Base-by-base conservation (phyloP, 2,888 invertebrate genomes). In the Flexamia atlantica region DNA sequence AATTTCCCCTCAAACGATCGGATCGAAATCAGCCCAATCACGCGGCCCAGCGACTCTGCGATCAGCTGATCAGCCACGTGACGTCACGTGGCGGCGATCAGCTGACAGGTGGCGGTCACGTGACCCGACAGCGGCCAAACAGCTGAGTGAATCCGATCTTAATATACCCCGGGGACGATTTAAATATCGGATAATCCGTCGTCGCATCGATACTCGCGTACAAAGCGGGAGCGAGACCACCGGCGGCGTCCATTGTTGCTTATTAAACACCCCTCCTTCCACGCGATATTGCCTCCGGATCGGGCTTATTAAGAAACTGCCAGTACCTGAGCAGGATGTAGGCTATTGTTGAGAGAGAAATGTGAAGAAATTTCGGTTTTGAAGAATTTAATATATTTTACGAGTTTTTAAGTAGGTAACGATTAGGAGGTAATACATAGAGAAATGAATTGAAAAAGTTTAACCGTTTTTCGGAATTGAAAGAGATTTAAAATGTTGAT, bases 141-240 rank as follows among this genome's bases (percentile, higher is more conserved):
- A 46, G 76, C 76, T 76, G 50, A 76, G 76, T 76, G 76, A 76
- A 76, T 76, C 76, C 50, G 76, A 76, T 76, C 76, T 76, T 76
- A 76, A 76, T 76, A 76, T 32, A 57, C 79, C 79, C 79, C 20
- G 32, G 79, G 57, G 79, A 0, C 36, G 72, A 79, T 79, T 79
- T 79, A 57, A 76, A 79, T 53, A 79, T 57, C 57, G 79, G 79
- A 53, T 79, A 79, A 79, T 79, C 79, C 79, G 3, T 7, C n/a
- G 79, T 28, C 74, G 82, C 82, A 83, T 83, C 82, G 74, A 57
- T 83, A 83, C 25, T 28, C 74, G 40, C 32, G 64, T 9, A 81
- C 81, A 83, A 74, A n/a, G 79, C 79, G 53, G n/a, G 50, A n/a
- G 5, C 4, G 3, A 23, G 36, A 30, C 79, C 64, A 64, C 32